These are phyloP conservation scores for Zonitis immaculata DNA, from an alignment of 2,888 invertebrate species.

Conservation along the genomic window DNA sequence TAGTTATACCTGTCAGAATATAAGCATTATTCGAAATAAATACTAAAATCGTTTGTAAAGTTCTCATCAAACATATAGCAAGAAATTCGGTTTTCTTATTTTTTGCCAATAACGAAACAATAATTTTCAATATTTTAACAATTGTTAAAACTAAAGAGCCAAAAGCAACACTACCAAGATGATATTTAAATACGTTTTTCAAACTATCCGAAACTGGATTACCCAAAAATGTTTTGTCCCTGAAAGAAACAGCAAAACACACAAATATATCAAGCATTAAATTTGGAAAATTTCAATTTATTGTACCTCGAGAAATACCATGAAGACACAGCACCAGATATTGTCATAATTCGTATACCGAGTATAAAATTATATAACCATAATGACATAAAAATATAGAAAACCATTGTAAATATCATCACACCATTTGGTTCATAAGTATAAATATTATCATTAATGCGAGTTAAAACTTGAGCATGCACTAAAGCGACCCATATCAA, in stretches of 20 bases:
- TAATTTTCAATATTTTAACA: neutral
- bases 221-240: constrained; percentile 9
- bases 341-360: constrained; percentile 7
- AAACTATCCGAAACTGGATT: constrained; percentile 6
- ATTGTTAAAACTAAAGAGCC: constrained; percentile 6
- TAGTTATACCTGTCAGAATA: neutral
- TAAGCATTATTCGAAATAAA: constrained; percentile 6
- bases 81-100: neutral
- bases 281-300: neutral
- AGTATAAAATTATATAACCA: constrained; percentile 7
- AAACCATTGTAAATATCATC: constrained; percentile 5
- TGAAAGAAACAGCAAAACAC: no score
- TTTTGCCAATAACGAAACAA: neutral
- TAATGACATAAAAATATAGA: neutral
- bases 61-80: neutral
- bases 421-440: neutral
- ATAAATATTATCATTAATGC: neutral
- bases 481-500: neutral
- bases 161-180: constrained; percentile 6
- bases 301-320: constrained; percentile 10
- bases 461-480: neutral
- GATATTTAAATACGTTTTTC: constrained; percentile 1
- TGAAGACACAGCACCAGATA: constrained; percentile 7
- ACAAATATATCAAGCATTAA: no score
- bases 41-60: neutral